Base-by-base conservation (phyloP, 2,113 vertebrate genomes). In the Gasterosteus aculeatus region DNA sequence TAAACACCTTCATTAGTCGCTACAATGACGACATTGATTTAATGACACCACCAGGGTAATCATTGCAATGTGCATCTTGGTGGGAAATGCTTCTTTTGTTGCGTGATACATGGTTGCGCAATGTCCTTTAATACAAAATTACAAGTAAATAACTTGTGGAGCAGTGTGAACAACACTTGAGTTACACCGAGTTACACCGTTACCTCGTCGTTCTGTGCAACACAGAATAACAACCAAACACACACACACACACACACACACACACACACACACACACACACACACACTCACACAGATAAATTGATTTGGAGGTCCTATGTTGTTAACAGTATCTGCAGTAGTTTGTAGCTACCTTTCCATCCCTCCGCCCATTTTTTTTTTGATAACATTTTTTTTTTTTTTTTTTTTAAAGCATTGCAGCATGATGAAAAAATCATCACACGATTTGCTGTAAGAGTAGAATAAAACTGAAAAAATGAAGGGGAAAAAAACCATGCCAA, bases 311-410 rank as follows among this genome's bases (percentile, higher is more conserved):
- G 75, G 80, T 87, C 80, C 80, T 58, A 81, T 71, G 53, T 70
- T 76, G 68, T 64, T 69, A 73, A 76, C 69, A 67, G 38, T 85
- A 75, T 79, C 69, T 75, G 64, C 51, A 31, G 75, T 78, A 57
- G 65, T 86, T 83, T 63, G 31, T 38, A 82, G 72, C 68, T 72
- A 64, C 72, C 46, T 88, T 74, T 72, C 66, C 65, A 69, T 74
- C 70, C 22, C 31, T 72, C 46, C 58, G 69, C 81, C 84, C 80
- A 91, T 91, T 89, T 91, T 59, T 75, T 86, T 89, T 90, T 81
- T 64, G 10, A 78, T 69, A 86, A 88, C 5, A 38, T 26, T 26
- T 26, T 26, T 26, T 26, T 26, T 26, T 26, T 26, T 26, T 26
- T 26, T 26, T 26, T 26, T 26, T 26, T 26, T 26, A 26, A 26